Evolutionary conservation across 2,888 invertebrate species (phyloP).

Genomic region (Nomada flava): DNA sequence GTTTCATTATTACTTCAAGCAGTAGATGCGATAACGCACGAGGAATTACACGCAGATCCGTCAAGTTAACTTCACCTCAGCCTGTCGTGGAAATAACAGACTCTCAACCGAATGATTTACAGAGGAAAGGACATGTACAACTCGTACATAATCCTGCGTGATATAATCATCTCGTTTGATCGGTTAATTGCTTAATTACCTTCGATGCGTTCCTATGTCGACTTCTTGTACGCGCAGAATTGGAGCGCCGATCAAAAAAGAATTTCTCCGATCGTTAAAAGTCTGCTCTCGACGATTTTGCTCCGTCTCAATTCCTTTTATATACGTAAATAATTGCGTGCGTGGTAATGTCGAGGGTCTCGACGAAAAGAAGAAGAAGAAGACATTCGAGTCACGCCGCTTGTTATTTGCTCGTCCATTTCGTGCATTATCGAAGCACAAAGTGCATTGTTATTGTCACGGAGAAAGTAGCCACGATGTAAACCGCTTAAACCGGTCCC

Average conservation of each 20-base stretch:
- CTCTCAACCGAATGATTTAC: not conserved
- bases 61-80: not conserved
- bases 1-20: conserved; percentile 4
- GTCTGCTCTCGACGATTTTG: no score
- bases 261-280: not conserved
- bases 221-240: not conserved
- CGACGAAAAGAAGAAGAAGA: not conserved
- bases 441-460: conserved; percentile 65
- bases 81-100: not conserved
- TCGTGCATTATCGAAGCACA: conserved; percentile 38
- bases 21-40: not conserved
- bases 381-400: conserved; percentile 23
- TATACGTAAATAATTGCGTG: not conserved
- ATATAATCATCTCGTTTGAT: not conserved
- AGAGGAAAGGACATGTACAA: not conserved
- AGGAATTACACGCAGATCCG: not conserved
- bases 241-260: not conserved
- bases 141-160: not conserved
- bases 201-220: no score
- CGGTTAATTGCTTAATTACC: not conserved
- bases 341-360: no score
- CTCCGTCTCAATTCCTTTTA: no score
- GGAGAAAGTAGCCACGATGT: conserved; percentile 56
- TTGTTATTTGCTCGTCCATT: conserved; percentile 36
- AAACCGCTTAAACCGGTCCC: conserved; percentile 59